Percentiles rank a stretch among this genome's conserved stretches.
Conservation (phyloP, 2,797 vertebrate genomes). For the Cyclopterus lumpus region DNA sequence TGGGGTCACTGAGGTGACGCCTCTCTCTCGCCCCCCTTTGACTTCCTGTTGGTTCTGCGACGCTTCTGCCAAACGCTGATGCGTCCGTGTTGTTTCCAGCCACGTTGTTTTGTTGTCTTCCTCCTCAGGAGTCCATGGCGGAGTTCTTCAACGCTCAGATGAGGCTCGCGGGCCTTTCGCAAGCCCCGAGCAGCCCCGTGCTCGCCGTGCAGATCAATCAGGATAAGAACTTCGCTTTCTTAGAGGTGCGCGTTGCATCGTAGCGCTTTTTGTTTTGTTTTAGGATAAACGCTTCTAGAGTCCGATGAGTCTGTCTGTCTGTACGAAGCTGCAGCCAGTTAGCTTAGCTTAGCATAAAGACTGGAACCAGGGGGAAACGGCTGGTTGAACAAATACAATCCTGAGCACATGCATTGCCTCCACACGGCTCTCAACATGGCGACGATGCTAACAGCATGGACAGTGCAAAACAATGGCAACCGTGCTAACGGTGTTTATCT, state of each 20-base stretch:
- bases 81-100: not conserved
- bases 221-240: conserved; percentile 86
- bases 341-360: not conserved
- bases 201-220: conserved; percentile 87
- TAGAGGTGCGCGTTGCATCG: conserved; percentile 68
- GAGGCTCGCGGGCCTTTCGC: conserved; percentile 83
- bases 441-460: too few relatives aligned
- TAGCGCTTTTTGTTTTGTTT: not conserved
- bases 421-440: too few relatives aligned
- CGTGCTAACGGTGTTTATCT: too few relatives aligned
- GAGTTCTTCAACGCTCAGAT: conserved; percentile 88
- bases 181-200: conserved; percentile 83
- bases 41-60: not conserved
- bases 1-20: conserved; percentile 81
- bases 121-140: conserved; percentile 81
- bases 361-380: not conserved
- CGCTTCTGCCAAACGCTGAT: rapidly evolving
- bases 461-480: too few relatives aligned
- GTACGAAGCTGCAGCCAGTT: not conserved
- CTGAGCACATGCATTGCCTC: too few relatives aligned
- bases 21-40: not conserved
- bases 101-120: conserved; percentile 6
- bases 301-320: not conserved
- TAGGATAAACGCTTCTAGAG: not conserved
- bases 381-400: not conserved